Conservation (phyloP, 2,888 invertebrate genomes). For the Acleris emargana region DNA sequence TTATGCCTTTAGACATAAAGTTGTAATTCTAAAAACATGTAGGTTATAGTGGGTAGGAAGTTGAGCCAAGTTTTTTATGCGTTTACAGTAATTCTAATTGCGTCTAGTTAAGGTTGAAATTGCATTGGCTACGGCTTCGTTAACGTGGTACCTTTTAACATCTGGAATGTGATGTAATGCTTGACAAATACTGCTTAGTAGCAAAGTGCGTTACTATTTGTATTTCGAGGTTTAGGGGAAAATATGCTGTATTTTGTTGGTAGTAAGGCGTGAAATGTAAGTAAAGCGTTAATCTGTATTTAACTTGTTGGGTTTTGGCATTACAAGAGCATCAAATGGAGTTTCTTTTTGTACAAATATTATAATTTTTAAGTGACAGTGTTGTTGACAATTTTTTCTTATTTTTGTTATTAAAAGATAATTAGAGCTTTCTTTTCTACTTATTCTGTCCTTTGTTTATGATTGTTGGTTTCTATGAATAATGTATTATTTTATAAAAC, state of each 20-base stretch:
- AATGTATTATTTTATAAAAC: too few relatives aligned
- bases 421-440: too few relatives aligned
- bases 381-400: too few relatives aligned
- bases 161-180: constrained; percentile 68
- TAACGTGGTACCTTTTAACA: constrained; percentile 47
- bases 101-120: constrained; percentile 34
- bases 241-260: not conserved
- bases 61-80: constrained; percentile 16
- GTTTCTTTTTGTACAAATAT: constrained; percentile 9
- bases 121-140: constrained; percentile 12
- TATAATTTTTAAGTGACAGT: not conserved
- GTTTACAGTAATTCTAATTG: constrained; percentile 12
- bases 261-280: not conserved
- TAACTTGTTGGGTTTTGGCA: constrained; percentile 33
- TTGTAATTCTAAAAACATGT: not conserved
- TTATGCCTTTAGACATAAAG: not conserved
- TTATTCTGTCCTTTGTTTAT: too few relatives aligned
- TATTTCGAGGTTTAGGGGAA: not conserved
- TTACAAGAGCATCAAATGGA: constrained; percentile 26
- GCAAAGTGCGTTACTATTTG: constrained; percentile 33
- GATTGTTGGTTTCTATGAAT: too few relatives aligned
- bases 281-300: constrained; percentile 24
- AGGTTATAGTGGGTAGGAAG: not conserved
- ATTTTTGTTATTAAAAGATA: too few relatives aligned
- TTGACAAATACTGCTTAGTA: constrained; percentile 55